Percentiles rank a stretch among this genome's conserved stretches.
Conservation (phyloP, 2,888 invertebrate species). For the Drosophila lutescens region DNA sequence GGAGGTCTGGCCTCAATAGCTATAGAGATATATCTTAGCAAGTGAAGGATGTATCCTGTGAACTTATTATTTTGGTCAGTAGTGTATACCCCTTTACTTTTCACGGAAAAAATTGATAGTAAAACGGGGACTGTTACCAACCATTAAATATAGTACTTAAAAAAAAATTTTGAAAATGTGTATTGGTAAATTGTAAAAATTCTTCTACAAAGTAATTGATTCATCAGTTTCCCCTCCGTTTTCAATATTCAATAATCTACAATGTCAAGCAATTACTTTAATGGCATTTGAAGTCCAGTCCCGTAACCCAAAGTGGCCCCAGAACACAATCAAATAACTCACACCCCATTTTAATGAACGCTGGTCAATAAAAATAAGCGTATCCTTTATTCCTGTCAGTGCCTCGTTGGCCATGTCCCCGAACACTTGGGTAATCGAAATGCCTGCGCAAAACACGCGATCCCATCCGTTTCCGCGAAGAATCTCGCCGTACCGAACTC, state of each 20-base stretch:
- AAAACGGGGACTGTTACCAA: too few relatives aligned
- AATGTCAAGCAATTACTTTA: slow-evolving; percentile 42
- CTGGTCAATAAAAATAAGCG: slow-evolving; percentile 44
- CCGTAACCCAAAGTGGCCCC: slow-evolving; percentile 7
- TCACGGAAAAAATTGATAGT: too few relatives aligned
- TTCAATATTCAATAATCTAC: slow-evolving; percentile 4
- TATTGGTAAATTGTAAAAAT: too few relatives aligned
- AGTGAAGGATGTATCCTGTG: too few relatives aligned
- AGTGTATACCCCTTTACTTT: too few relatives aligned
- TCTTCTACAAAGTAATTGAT: too few relatives aligned
- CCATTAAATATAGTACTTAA: too few relatives aligned
- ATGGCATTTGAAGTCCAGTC: slow-evolving; percentile 23
- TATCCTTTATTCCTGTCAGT: slow-evolving; percentile 43
- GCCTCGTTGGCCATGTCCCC: slow-evolving; percentile 63
- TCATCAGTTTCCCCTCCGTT: too few relatives aligned
- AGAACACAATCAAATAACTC: slow-evolving; percentile 31
- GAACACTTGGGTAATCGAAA: slow-evolving; percentile 65
- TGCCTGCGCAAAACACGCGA: slow-evolving; percentile 59
- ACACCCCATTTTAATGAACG: slow-evolving; percentile 1
- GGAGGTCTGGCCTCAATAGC: too few relatives aligned
- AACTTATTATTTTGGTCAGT: too few relatives aligned
- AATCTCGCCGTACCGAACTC: slow-evolving; percentile 31
- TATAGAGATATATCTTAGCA: too few relatives aligned
- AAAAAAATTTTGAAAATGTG: too few relatives aligned
- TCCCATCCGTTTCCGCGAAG: slow-evolving; percentile 37